Percentiles rank a stretch among this genome's conserved stretches.
Conservation (phyloP, 2,888 invertebrate species). For the Tiliacea aurago region DNA sequence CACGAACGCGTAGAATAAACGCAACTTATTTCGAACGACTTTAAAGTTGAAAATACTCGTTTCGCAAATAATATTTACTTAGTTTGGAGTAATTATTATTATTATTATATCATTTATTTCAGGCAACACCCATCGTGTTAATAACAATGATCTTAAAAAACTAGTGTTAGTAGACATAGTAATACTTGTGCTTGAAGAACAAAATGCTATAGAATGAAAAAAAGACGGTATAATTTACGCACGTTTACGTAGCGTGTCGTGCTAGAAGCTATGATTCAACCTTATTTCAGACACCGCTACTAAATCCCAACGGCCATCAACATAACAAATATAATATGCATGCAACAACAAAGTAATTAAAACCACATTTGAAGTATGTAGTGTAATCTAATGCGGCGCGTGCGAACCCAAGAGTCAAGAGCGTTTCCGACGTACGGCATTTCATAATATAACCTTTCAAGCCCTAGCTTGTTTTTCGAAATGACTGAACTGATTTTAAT, state of each 20-base stretch:
- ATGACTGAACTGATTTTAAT: no score
- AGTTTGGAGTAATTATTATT: no score
- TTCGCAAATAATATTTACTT: neutral
- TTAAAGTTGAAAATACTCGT: neutral
- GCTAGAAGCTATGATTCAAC: neutral
- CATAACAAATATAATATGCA: conserved; percentile 13
- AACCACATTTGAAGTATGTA: conserved; percentile 48
- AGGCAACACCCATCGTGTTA: no score
- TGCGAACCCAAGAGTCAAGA: conserved; percentile 10
- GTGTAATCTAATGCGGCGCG: conserved; percentile 42
- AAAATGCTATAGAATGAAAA: neutral
- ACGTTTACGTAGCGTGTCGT: neutral
- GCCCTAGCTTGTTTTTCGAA: no score
- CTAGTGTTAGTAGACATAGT: no score
- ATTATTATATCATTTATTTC: no score
- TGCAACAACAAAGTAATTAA: conserved; percentile 46
- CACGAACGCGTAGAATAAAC: neutral
- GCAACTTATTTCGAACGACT: neutral
- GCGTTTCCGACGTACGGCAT: no score
- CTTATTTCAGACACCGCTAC: neutral
- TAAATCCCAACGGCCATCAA: neutral
- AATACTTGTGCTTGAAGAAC: neutral
- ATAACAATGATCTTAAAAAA: no score
- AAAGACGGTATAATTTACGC: neutral
- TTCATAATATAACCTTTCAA: no score